A percentile compares a stretch with the other conserved stretches of the same genome.
Evolutionary conservation across 2,888 invertebrate genomes (phyloP).

Genomic region (Xylota sylvarum): DNA sequence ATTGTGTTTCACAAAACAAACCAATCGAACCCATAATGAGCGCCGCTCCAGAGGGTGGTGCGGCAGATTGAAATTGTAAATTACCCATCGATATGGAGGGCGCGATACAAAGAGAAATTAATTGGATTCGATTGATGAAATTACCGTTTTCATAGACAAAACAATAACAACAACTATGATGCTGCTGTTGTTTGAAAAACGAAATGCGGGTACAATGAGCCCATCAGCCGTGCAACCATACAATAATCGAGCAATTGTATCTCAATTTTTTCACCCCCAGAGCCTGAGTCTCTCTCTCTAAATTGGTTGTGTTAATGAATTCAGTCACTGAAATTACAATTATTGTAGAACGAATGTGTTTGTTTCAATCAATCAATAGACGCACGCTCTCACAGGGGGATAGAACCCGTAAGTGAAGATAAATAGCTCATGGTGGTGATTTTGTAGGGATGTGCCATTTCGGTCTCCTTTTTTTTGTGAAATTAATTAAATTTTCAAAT

Average conservation of each 20-base stretch:
- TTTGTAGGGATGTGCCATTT: neutral
- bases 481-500: constrained; percentile 61
- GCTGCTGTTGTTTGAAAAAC: neutral
- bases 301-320: constrained; percentile 39
- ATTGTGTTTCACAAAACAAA: constrained; percentile 11
- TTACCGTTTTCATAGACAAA: constrained; percentile 34
- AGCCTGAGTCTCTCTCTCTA: neutral
- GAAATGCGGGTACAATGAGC: constrained; percentile 26
- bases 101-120: constrained; percentile 37
- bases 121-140: constrained; percentile 62
- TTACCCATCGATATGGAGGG: constrained; percentile 35
- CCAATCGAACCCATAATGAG: constrained; percentile 18
- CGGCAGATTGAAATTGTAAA: constrained; percentile 22
- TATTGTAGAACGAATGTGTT: constrained; percentile 19
- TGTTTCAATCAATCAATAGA: constrained; percentile 34
- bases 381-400: neutral
- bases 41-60: neutral
- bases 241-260: constrained; percentile 4
- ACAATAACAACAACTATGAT: constrained; percentile 8
- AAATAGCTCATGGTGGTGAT: constrained; percentile 16
- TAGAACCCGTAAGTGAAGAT: constrained; percentile 5
- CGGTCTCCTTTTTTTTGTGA: neutral
- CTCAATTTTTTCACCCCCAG: constrained; percentile 3
- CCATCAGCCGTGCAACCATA: neutral
- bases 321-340: constrained; percentile 20